Evolutionary conservation across 2,797 vertebrate genomes (phyloP).

Genomic region (Enoplosus armatus): DNA sequence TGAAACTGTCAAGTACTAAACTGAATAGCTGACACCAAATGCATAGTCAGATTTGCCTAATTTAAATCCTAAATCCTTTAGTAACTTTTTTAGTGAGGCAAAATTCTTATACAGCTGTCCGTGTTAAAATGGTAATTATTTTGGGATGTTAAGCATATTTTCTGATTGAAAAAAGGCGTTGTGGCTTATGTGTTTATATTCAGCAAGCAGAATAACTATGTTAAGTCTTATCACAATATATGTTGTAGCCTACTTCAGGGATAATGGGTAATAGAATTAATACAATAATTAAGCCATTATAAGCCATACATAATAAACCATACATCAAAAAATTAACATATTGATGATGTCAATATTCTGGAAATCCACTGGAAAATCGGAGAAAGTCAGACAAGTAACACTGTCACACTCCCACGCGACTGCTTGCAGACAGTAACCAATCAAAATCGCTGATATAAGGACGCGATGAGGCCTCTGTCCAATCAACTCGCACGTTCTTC

Average conservation of each 20-base stretch:
- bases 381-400: not conserved
- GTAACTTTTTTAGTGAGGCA: not conserved
- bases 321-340: not conserved
- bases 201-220: not conserved
- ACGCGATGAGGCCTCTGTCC: not conserved
- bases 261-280: not conserved
- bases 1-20: not conserved
- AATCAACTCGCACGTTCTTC: slow-evolving; percentile 66
- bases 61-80: not conserved
- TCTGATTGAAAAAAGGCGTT: not conserved
- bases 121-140: not conserved
- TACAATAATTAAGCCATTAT: no score
- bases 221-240: not conserved
- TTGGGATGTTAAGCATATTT: not conserved
- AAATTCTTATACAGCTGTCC: not conserved
- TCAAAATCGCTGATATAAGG: slow-evolving; percentile 4
- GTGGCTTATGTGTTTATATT: not conserved
- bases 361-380: no score
- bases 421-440: slow-evolving; percentile 40
- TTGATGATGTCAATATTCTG: not conserved
- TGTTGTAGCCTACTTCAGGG: not conserved
- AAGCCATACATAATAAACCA: no score
- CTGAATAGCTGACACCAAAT: not conserved
- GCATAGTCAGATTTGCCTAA: not conserved
- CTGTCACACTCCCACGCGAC: not conserved